A percentile compares a stretch with the other conserved stretches of the same genome.
phyloP scores from a whole-genome alignment of 2,113 vertebrate genomes.

The Neodontobutis hainanensis region DNA sequence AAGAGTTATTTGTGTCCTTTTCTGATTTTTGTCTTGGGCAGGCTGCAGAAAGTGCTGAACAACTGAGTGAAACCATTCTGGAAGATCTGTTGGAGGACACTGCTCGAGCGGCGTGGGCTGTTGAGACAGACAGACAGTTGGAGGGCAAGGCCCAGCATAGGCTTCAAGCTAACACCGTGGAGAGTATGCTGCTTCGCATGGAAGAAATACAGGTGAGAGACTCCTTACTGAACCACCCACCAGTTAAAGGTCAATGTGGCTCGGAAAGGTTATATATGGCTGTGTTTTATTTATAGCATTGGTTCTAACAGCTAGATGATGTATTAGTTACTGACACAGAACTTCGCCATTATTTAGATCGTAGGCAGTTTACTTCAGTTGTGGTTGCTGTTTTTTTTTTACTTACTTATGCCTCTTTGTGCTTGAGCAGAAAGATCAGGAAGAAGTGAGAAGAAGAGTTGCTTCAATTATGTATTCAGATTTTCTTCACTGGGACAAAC shows the following conservation, averaged over 20 bases:
- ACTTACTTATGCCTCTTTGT: constrained; percentile 18
- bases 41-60: constrained; percentile 65
- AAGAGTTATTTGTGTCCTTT: background rate
- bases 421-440: constrained; percentile 83
- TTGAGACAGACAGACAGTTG: constrained; percentile 52
- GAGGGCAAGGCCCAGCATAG: constrained; percentile 37
- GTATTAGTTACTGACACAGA: background rate
- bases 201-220: constrained; percentile 93
- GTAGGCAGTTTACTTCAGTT: background rate
- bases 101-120: constrained; percentile 54
- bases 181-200: constrained; percentile 91
- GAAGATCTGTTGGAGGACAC: constrained; percentile 78
- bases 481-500: constrained; percentile 72
- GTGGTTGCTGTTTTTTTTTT: background rate
- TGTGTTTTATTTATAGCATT: constrained; percentile 48
- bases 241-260: constrained; percentile 24
- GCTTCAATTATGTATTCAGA: constrained; percentile 84
- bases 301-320: constrained; percentile 30
- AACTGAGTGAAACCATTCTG: constrained; percentile 65
- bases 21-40: constrained; percentile 39
- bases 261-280: constrained; percentile 37
- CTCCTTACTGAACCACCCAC: background rate
- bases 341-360: background rate
- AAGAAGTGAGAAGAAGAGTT: constrained; percentile 86
- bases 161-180: constrained; percentile 74